These are phyloP conservation scores for Oreotragus oreotragus DNA, from an alignment of 2,113 vertebrate genomes.

Conservation along the genomic window DNA sequence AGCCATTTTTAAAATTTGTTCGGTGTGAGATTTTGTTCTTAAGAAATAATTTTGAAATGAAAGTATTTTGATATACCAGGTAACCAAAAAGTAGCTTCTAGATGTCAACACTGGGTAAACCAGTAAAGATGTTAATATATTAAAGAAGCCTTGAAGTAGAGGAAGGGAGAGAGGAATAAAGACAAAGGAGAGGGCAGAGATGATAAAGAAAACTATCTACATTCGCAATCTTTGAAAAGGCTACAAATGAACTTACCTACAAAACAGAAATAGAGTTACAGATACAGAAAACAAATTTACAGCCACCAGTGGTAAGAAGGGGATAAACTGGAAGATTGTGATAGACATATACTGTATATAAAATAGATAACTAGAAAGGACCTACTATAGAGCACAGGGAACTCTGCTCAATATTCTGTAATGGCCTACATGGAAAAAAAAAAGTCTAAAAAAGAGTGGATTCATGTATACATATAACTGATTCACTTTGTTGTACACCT, in stretches of 20 bases:
- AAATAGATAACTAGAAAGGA: neutral
- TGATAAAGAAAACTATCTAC: neutral
- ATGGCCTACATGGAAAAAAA: neutral
- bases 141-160: neutral
- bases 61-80: neutral
- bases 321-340: neutral
- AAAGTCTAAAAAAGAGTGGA: neutral
- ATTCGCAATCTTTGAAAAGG: neutral
- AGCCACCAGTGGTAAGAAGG: neutral
- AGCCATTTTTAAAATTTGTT: neutral
- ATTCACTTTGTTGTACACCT: neutral
- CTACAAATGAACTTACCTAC: neutral
- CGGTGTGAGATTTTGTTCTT: neutral
- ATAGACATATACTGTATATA: neutral
- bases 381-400: neutral
- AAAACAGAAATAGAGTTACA: neutral
- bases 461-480: neutral
- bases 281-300: neutral
- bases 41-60: neutral
- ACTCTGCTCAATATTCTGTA: neutral
- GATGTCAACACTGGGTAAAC: neutral
- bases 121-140: neutral
- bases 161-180: neutral
- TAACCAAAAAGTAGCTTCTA: neutral
- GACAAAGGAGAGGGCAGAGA: neutral